These are phyloP conservation scores for Prunella strophiata DNA, from an alignment of 2,797 vertebrate genomes.

Conservation along the genomic window DNA sequence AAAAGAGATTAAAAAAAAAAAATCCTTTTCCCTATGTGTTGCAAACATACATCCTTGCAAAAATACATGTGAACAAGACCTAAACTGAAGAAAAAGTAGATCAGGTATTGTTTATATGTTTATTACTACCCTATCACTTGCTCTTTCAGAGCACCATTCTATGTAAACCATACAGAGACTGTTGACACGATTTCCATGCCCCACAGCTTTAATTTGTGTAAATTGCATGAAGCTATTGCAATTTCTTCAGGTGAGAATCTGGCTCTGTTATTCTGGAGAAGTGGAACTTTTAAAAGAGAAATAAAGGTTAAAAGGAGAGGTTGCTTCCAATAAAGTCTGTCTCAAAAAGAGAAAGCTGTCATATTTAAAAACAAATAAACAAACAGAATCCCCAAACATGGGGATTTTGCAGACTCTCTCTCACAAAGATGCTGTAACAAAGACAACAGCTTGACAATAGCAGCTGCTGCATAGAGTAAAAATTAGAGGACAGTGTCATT, in stretches of 20 bases:
- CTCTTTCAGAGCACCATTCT: background rate
- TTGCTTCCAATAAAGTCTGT: background rate
- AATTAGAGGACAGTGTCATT: constrained; percentile 58
- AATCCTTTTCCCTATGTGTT: background rate
- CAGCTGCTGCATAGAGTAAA: constrained; percentile 33
- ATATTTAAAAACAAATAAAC: background rate
- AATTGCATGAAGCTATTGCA: background rate
- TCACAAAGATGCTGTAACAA: background rate
- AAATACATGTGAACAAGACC: background rate
- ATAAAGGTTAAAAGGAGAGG: background rate
- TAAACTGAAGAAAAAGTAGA: background rate
- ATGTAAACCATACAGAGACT: background rate
- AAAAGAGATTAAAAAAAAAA: background rate
- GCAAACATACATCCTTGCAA: background rate
- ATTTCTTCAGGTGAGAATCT: background rate
- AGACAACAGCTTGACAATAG: constrained; percentile 59
- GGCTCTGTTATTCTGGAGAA: background rate
- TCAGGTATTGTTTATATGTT: background rate
- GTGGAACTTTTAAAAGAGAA: background rate
- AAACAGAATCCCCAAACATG: background rate
- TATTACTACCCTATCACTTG: background rate
- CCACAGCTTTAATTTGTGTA: background rate
- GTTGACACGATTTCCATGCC: background rate
- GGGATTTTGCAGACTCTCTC: background rate
- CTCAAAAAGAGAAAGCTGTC: constrained; percentile 27